Percentiles rank a stretch among this genome's conserved stretches.
phyloP scores from a whole-genome alignment of 2,888 invertebrate species.

The Cryptocephalus primarius region DNA sequence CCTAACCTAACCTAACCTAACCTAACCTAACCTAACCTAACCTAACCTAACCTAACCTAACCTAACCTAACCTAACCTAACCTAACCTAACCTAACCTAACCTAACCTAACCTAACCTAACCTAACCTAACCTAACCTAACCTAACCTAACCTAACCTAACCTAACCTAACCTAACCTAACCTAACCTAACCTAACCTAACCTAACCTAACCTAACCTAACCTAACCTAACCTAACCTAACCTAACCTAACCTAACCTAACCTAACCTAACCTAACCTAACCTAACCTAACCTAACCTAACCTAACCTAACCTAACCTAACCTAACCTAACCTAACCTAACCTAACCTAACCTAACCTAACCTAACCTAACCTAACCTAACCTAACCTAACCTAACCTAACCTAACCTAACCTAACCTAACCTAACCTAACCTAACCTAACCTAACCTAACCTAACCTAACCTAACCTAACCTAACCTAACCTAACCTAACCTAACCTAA shows the following conservation, averaged over 20 bases:
- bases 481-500: no score
- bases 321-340: constrained; percentile 6
- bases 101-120: constrained; percentile 10
- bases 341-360: constrained; percentile 11
- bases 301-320: constrained; percentile 6
- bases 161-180: constrained; percentile 15
- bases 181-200: constrained; percentile 14
- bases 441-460: no score
- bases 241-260: constrained; percentile 14
- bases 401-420: no score
- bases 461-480: no score
- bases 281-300: constrained; percentile 12
- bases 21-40: constrained; percentile 14
- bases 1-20: constrained; percentile 13
- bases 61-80: constrained; percentile 13
- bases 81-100: constrained; percentile 14
- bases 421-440: no score
- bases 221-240: constrained; percentile 13
- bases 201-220: constrained; percentile 13
- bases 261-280: constrained; percentile 12
- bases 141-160: constrained; percentile 13
- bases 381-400: no score
- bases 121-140: constrained; percentile 11
- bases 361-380: no score
- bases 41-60: constrained; percentile 13